These are phyloP conservation scores for Diadegma fenestrale DNA, from an alignment of 2,888 invertebrate species.

Conservation along the genomic window DNA sequence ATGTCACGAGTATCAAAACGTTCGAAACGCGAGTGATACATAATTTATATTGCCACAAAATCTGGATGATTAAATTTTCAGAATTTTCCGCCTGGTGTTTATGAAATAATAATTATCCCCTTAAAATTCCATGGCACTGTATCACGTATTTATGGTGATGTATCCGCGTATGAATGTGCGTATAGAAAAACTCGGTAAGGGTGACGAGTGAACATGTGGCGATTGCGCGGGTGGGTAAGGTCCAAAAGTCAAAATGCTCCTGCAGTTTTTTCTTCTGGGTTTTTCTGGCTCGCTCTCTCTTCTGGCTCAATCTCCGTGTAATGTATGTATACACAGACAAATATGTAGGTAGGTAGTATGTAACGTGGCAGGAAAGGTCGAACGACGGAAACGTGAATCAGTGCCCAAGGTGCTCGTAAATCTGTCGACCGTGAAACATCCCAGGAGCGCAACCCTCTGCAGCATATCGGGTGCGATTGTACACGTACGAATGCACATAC, in stretches of 20 bases:
- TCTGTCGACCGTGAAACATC: conserved; percentile 80
- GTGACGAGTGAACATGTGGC: conserved; percentile 82
- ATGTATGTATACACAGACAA: not conserved
- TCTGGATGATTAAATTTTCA: conserved; percentile 73
- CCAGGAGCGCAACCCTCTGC: conserved; percentile 64
- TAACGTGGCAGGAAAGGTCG: conserved; percentile 51
- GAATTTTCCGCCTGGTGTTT: conserved; percentile 74
- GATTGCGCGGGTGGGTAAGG: conserved; percentile 67
- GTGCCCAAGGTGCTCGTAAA: conserved; percentile 85
- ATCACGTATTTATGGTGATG: conserved; percentile 44
- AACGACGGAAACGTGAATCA: conserved; percentile 79
- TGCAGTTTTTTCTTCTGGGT: conserved; percentile 21
- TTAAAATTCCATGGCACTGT: conserved; percentile 73
- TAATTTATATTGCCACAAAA: conserved; percentile 38
- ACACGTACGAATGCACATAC: conserved; percentile 39
- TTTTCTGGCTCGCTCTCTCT: conserved; percentile 33
- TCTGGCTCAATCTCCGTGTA: conserved; percentile 15
- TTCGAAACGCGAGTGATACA: conserved; percentile 2
- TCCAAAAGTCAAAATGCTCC: conserved; percentile 48
- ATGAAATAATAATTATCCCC: conserved; percentile 81
- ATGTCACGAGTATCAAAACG: not conserved
- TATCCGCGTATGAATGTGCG: not conserved
- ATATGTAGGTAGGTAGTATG: not conserved
- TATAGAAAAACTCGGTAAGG: conserved; percentile 42
- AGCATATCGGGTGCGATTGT: conserved; percentile 53